Base-by-base conservation (phyloP, 2,113 vertebrate genomes). In the Abramis brama region DNA sequence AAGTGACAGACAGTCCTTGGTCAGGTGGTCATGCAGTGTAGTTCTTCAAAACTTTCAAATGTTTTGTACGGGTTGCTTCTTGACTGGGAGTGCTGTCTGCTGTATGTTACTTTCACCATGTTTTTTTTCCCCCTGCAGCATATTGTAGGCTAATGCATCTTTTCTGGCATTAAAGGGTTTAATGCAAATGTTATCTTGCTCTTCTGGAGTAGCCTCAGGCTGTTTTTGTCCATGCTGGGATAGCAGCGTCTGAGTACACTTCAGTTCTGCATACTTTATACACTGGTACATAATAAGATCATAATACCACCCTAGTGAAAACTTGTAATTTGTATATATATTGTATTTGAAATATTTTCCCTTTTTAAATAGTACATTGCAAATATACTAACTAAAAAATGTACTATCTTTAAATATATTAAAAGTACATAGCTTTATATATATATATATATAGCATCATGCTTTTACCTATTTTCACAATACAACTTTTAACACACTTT, bases 131-230 rank as follows among this genome's bases (percentile, higher is more conserved):
- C 62, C 45, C 62, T 52, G 79, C 45, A 52, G 25, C 62, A 13
- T 47, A 52, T 52, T 85, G 60, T 21, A 79, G 84, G 43, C 59
- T 70, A 82, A 82, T 82, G 62, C 79, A 50, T 55, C 12, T 73
- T 55, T 73, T 55, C 64, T 64, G 33, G 71, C 52, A 68, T 70
- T 30, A 85, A 50, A 50, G 47, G 13, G 47, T 43, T 43, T 43
- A 7, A 76, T 84, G 43, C 68, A 36, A 39, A 85, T 64, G 43
- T 23, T 64, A 64, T 10, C 50, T 21, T 11, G 43, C 33, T 62
- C n/a, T 66, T 19, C 59, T 64, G 3, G 25, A 30, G 60, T 27
- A 27, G 59, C 57, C 36, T 17, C 33, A 27, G 25, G 36, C 43
- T 52, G 55, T 84, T 71, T 66, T 71, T 36, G 52, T 73, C 52